phyloP scores from a whole-genome alignment of 2,113 vertebrate species.

The Mystacornis crossleyi region DNA sequence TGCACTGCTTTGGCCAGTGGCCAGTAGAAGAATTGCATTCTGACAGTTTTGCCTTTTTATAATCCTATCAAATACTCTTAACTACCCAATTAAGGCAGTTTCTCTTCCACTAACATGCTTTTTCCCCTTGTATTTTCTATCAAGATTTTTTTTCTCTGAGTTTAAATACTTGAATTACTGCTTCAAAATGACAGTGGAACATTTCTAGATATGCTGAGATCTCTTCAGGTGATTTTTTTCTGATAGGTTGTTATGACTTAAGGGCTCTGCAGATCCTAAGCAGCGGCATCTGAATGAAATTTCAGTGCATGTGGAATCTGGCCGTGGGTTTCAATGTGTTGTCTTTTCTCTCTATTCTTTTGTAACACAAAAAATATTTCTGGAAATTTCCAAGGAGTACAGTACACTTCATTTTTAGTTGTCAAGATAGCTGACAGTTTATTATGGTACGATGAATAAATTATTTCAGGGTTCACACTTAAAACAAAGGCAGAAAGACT shows the following conservation, averaged over 20 bases:
- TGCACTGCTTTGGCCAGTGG: slow-evolving; percentile 12
- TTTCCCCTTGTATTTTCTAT: slow-evolving; percentile 19
- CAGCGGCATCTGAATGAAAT: slow-evolving; percentile 30
- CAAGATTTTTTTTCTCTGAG: not conserved
- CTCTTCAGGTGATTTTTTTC: slow-evolving; percentile 40
- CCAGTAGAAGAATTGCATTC: not conserved
- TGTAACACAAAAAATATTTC: not conserved
- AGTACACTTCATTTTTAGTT: slow-evolving; percentile 51
- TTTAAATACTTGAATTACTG: slow-evolving; percentile 52
- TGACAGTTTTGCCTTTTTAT: slow-evolving; percentile 26
- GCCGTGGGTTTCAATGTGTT: slow-evolving; percentile 7
- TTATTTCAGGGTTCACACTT: slow-evolving; percentile 44
- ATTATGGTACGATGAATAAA: slow-evolving; percentile 46
- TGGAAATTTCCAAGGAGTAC: slow-evolving; percentile 16
- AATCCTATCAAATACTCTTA: slow-evolving; percentile 16
- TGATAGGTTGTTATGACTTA: slow-evolving; percentile 60
- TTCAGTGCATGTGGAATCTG: slow-evolving; percentile 26
- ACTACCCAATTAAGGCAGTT: slow-evolving; percentile 10
- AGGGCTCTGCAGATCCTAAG: slow-evolving; percentile 31
- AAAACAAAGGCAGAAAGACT: slow-evolving; percentile 25
- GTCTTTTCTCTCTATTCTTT: slow-evolving; percentile 8
- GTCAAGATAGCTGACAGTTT: slow-evolving; percentile 54
- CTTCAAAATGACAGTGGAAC: slow-evolving; percentile 39
- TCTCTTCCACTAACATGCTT: slow-evolving; percentile 18
- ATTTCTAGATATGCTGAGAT: slow-evolving; percentile 39